phyloP scores from a whole-genome alignment of 2,797 vertebrate genomes.

The Etheostoma perlongum region DNA sequence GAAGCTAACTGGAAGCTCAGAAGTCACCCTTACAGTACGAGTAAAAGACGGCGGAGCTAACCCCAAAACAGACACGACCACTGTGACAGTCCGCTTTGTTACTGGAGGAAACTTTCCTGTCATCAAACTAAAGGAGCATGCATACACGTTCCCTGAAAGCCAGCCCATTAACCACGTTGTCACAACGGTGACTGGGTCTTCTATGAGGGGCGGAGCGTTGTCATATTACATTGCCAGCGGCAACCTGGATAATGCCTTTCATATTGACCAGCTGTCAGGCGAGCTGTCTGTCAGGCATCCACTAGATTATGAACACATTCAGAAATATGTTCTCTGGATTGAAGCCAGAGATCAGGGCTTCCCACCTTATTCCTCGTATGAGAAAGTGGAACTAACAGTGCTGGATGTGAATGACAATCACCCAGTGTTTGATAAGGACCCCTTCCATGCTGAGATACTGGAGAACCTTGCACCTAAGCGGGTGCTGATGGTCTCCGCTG shows the following conservation, averaged over 20 bases:
- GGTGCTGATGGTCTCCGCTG: conserved; percentile 89
- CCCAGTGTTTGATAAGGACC: conserved; percentile 91
- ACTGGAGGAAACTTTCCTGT: conserved; percentile 92
- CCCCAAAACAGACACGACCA: conserved; percentile 94
- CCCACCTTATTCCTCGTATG: conserved; percentile 96
- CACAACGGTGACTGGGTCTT: conserved; percentile 89
- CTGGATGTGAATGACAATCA: conserved; percentile 95
- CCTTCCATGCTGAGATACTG: conserved; percentile 90
- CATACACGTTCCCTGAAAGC: conserved; percentile 93
- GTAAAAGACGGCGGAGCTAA: conserved; percentile 91
- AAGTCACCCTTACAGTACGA: conserved; percentile 94
- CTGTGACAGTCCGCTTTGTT: conserved; percentile 95
- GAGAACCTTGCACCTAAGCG: conserved; percentile 93
- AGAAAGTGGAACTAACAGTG: conserved; percentile 91
- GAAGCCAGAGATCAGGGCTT: conserved; percentile 97
- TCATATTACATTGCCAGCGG: conserved; percentile 97
- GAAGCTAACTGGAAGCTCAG: conserved; percentile 86
- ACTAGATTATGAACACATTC: conserved; percentile 93
- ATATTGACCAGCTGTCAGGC: conserved; percentile 94
- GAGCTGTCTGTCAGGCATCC: conserved; percentile 89
- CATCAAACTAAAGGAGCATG: conserved; percentile 88
- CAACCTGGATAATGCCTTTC: conserved; percentile 93
- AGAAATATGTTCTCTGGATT: conserved; percentile 95
- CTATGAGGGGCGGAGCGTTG: conserved; percentile 90
- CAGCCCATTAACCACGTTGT: conserved; percentile 90